Evolutionary conservation across 2,888 invertebrate genomes (phyloP).

Genomic region (Dicyrtomina minuta): DNA sequence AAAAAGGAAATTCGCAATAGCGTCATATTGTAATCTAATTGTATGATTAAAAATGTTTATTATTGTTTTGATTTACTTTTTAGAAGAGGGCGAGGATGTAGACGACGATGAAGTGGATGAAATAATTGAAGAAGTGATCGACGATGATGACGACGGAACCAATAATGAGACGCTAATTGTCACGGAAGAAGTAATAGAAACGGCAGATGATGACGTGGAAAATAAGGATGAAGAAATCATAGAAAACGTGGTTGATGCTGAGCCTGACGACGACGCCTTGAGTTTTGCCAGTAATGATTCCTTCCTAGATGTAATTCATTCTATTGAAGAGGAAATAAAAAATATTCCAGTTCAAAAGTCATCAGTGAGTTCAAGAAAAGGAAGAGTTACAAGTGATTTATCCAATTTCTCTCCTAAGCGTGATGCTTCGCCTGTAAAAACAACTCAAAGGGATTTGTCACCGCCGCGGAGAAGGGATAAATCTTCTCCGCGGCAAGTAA

Average conservation of each 20-base stretch:
- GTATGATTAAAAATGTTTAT: too few relatives aligned
- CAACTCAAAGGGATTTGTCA: not conserved
- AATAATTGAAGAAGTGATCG: slow-evolving; percentile 49
- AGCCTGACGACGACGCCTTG: slow-evolving; percentile 35
- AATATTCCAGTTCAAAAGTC: not conserved
- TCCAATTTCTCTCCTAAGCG: slow-evolving; percentile 2
- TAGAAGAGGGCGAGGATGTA: slow-evolving; percentile 45
- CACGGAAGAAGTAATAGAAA: slow-evolving; percentile 26
- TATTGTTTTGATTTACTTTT: slow-evolving; percentile 3
- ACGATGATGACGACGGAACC: slow-evolving; percentile 30
- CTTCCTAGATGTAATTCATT: slow-evolving; percentile 33
- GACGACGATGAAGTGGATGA: slow-evolving; percentile 51
- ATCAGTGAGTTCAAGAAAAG: not conserved
- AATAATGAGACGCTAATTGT: slow-evolving; percentile 18
- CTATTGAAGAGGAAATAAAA: slow-evolving; percentile 33
- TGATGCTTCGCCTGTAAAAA: slow-evolving; percentile 4
- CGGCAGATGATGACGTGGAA: slow-evolving; percentile 23
- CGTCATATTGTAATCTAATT: too few relatives aligned
- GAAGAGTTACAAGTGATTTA: not conserved
- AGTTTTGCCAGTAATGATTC: slow-evolving; percentile 40
- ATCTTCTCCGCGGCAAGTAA: not conserved
- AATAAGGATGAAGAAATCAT: slow-evolving; percentile 15
- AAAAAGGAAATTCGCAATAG: too few relatives aligned
- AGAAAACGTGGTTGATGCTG: slow-evolving; percentile 5
- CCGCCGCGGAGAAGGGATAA: not conserved